A percentile compares a stretch with the other conserved stretches of the same genome.
Evolutionary conservation across 2,888 invertebrate species (phyloP).

Genomic region (Exephanes ischioxanthus): DNA sequence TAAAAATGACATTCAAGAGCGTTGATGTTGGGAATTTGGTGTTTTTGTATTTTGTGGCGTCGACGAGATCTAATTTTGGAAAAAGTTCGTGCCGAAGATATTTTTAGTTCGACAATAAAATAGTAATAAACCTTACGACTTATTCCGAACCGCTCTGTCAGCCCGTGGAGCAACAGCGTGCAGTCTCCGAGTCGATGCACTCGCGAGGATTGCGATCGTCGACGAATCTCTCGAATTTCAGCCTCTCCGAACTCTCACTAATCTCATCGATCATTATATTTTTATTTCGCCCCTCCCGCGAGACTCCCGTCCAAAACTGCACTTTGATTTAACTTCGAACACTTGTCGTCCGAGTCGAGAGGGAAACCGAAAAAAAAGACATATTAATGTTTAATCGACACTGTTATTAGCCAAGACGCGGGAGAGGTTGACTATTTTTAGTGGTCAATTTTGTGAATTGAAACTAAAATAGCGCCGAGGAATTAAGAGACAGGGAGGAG

Average conservation of each 20-base stretch:
- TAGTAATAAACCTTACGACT: conserved; percentile 33
- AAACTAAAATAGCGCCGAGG: conserved; percentile 50
- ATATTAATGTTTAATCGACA: not conserved
- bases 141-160: conserved; percentile 27
- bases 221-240: conserved; percentile 19
- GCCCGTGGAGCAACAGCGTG: conserved; percentile 37
- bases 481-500: conserved; percentile 38
- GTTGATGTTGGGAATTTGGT: too few species aligned
- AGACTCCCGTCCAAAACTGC: not conserved
- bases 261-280: conserved; percentile 58
- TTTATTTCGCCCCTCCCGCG: not conserved
- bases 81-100: not conserved
- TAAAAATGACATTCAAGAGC: not conserved
- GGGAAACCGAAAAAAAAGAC: not conserved
- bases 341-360: not conserved
- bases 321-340: not conserved
- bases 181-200: conserved; percentile 46
- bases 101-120: not conserved
- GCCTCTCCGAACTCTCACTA: conserved; percentile 27
- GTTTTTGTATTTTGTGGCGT: too few species aligned
- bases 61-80: not conserved
- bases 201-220: conserved; percentile 36
- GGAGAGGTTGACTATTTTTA: not conserved
- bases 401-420: not conserved
- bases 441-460: conserved; percentile 4